These are phyloP conservation scores for Grammomys dolichurus DNA, from an alignment of 2,113 vertebrate genomes.

Conservation along the genomic window DNA sequence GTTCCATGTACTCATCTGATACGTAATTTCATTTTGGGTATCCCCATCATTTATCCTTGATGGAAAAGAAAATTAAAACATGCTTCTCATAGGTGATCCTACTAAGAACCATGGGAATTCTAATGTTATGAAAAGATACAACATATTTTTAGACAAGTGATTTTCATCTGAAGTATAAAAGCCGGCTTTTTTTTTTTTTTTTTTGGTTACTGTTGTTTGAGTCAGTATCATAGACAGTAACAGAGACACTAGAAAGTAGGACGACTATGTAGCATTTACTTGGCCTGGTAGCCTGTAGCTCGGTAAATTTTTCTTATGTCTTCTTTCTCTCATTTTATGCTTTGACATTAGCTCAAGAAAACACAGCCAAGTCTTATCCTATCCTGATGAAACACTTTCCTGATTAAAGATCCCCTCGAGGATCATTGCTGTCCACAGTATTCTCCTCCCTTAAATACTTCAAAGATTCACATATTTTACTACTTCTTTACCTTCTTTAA, in stretches of 20 bases:
- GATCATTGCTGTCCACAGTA: background rate
- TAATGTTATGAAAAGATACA: background rate
- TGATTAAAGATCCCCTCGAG: background rate
- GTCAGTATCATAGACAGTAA: conserved; percentile 10
- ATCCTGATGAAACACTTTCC: background rate
- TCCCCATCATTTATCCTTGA: conserved; percentile 25
- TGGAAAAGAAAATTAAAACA: conserved; percentile 59
- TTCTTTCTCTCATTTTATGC: background rate
- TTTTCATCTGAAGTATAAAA: conserved; percentile 52
- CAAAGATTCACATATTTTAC: background rate
- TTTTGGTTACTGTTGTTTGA: background rate
- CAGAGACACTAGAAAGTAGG: background rate
- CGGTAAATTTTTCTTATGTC: background rate
- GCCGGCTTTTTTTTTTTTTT: background rate
- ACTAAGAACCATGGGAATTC: conserved; percentile 45
- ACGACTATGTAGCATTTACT: background rate
- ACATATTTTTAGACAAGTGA: conserved; percentile 41
- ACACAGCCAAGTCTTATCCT: background rate
- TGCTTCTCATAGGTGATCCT: conserved; percentile 48
- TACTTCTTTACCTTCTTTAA: background rate
- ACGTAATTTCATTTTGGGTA: background rate
- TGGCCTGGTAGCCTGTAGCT: background rate
- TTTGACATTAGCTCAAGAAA: conserved; percentile 3
- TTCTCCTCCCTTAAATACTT: background rate
- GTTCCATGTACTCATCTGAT: background rate